Percentiles rank a stretch among this genome's conserved stretches.
Evolutionary conservation across 37 sponge, comb jelly and placozoan species (phyloP).

Genomic region (Halisarca cf. caerulea): DNA sequence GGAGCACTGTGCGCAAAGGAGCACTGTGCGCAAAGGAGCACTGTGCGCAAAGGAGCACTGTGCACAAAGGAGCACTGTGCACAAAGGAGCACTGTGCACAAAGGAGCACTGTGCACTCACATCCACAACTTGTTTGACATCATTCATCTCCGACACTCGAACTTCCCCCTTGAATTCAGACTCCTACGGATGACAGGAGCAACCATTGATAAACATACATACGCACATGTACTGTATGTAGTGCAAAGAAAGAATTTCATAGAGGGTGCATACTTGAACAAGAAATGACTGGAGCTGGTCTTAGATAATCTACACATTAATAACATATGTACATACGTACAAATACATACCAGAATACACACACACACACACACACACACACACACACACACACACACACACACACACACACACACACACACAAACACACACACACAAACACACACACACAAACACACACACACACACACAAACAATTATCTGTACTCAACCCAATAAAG

Average conservation of each 20-base stretch:
- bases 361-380: conserved; percentile 20
- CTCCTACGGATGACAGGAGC: conserved; percentile 41
- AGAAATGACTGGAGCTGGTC: not conserved
- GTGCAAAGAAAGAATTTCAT: too few relatives aligned
- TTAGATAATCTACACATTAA: not conserved
- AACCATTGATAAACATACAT: too few relatives aligned
- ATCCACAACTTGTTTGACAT: conserved; percentile 67
- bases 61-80: too few relatives aligned
- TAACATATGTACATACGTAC: not conserved
- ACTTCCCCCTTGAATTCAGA: conserved; percentile 47
- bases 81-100: too few relatives aligned
- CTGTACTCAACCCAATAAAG: not conserved
- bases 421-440: not conserved
- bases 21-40: too few relatives aligned
- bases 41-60: too few relatives aligned
- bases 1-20: too few relatives aligned
- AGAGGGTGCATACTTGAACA: not conserved
- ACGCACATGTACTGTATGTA: too few relatives aligned
- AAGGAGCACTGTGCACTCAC: conserved; percentile 31
- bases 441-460: too few relatives aligned
- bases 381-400: conserved; percentile 14
- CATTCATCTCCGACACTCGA: conserved; percentile 65
- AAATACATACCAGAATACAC: not conserved
- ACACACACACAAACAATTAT: too few relatives aligned
- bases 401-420: conserved; percentile 21